A percentile compares a stretch with the other conserved stretches of the same genome.
Conservation (phyloP, 2,113 vertebrate species). For the Lamprotornis superbus region DNA sequence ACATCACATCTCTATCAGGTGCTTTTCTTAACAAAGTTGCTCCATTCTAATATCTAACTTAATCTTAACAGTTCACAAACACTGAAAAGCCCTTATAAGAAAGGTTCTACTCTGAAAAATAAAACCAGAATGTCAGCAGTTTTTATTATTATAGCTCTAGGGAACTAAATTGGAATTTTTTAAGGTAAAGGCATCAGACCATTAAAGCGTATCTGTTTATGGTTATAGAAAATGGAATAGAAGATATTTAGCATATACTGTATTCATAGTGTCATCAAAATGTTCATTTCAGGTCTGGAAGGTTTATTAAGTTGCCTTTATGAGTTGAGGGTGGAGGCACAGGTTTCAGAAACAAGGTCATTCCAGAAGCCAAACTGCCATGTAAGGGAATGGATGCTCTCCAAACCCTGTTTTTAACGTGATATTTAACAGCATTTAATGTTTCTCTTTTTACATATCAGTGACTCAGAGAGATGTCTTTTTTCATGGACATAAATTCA, state of each 20-base stretch:
- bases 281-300: constrained; percentile 54
- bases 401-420: not conserved
- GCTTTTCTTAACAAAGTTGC: not conserved
- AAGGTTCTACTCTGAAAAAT: constrained; percentile 36
- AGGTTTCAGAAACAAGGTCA: constrained; percentile 55
- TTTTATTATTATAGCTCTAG: constrained; percentile 70
- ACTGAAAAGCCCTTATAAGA: not conserved
- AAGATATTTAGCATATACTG: constrained; percentile 60
- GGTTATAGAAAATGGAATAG: constrained; percentile 69
- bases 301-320: constrained; percentile 68
- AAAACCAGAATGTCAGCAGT: constrained; percentile 68
- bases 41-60: not conserved
- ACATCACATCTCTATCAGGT: not conserved
- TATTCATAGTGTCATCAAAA: constrained; percentile 68
- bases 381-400: not conserved
- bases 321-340: not conserved
- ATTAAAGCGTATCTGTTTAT: constrained; percentile 72
- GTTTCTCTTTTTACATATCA: not conserved
- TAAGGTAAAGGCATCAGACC: constrained; percentile 72
- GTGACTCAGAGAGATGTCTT: not conserved
- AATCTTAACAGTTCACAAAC: not conserved
- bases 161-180: constrained; percentile 71
- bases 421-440: constrained; percentile 2
- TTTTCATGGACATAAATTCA: constrained; percentile 28
- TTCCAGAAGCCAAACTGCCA: constrained; percentile 17